Evolutionary conservation across 2,797 vertebrate species (phyloP).

Genomic region (Psittacula echo): DNA sequence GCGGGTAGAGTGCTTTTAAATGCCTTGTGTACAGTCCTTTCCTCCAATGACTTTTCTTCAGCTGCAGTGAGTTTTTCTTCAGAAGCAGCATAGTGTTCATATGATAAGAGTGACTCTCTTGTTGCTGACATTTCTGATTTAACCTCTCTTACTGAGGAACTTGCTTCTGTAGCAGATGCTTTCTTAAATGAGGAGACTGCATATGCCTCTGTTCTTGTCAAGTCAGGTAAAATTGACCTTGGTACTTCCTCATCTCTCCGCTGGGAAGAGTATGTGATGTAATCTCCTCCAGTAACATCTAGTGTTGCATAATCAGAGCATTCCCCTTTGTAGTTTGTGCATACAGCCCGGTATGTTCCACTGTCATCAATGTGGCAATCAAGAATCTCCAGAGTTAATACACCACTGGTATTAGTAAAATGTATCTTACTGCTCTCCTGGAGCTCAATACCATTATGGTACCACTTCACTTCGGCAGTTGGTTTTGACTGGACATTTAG

Average conservation of each 20-base stretch:
- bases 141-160: slow-evolving; percentile 87
- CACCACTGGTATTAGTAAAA: slow-evolving; percentile 90
- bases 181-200: slow-evolving; percentile 89
- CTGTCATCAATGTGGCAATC: slow-evolving; percentile 92
- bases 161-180: slow-evolving; percentile 87
- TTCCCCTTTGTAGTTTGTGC: slow-evolving; percentile 93
- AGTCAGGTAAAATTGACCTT: slow-evolving; percentile 85
- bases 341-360: slow-evolving; percentile 93
- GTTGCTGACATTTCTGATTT: slow-evolving; percentile 87
- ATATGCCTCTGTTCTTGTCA: slow-evolving; percentile 90
- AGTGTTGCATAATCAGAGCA: slow-evolving; percentile 95
- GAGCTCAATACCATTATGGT: slow-evolving; percentile 92
- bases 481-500: slow-evolving; percentile 95
- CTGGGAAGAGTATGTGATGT: slow-evolving; percentile 84
- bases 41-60: slow-evolving; percentile 80
- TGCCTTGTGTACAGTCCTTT: slow-evolving; percentile 80
- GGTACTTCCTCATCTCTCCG: slow-evolving; percentile 91
- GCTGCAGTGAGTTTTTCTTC: slow-evolving; percentile 81
- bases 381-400: slow-evolving; percentile 91
- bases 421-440: slow-evolving; percentile 87
- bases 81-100: slow-evolving; percentile 83
- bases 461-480: slow-evolving; percentile 91
- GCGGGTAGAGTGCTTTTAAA: slow-evolving; percentile 85
- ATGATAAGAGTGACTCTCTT: slow-evolving; percentile 82
- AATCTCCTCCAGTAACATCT: slow-evolving; percentile 90